phyloP scores from a whole-genome alignment of 2,888 invertebrate species.

The Synanthedon tipuliformis region DNA sequence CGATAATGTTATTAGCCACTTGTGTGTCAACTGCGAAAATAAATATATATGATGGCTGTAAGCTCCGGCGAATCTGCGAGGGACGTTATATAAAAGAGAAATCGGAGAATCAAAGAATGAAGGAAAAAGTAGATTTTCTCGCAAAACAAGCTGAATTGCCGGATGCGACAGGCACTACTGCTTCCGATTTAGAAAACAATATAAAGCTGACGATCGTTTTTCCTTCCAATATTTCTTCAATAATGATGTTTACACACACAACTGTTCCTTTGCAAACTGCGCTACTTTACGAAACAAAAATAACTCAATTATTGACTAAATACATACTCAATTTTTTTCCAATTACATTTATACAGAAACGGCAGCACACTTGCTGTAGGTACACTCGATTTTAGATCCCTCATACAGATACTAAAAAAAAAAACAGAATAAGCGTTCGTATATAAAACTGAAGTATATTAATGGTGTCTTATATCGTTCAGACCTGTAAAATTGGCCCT shows the following conservation, averaged over 20 bases:
- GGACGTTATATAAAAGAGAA: conserved; percentile 21
- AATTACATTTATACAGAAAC: too few relatives aligned
- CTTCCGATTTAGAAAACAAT: conserved; percentile 59
- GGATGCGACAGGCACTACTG: conserved; percentile 49
- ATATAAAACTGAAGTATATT: too few relatives aligned
- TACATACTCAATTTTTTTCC: too few relatives aligned
- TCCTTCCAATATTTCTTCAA: conserved; percentile 43
- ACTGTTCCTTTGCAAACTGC: neutral
- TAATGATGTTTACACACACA: conserved; percentile 33
- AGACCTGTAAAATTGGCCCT: too few relatives aligned
- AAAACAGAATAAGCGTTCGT: too few relatives aligned
- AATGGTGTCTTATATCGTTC: too few relatives aligned
- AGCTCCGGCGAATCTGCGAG: conserved; percentile 1
- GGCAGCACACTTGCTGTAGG: too few relatives aligned
- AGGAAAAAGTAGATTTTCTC: conserved; percentile 36
- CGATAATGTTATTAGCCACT: conserved; percentile 8
- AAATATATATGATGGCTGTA: conserved; percentile 1
- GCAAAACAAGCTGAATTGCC: conserved; percentile 48
- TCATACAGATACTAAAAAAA: too few relatives aligned
- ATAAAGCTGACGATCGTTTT: conserved; percentile 47
- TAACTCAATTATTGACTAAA: neutral
- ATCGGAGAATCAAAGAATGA: conserved; percentile 17
- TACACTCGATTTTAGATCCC: too few relatives aligned
- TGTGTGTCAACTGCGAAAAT: conserved; percentile 2
- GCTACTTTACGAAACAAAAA: neutral